These are phyloP conservation scores for Mixornis gularis DNA, from an alignment of 2,113 vertebrate species.

Conservation along the genomic window DNA sequence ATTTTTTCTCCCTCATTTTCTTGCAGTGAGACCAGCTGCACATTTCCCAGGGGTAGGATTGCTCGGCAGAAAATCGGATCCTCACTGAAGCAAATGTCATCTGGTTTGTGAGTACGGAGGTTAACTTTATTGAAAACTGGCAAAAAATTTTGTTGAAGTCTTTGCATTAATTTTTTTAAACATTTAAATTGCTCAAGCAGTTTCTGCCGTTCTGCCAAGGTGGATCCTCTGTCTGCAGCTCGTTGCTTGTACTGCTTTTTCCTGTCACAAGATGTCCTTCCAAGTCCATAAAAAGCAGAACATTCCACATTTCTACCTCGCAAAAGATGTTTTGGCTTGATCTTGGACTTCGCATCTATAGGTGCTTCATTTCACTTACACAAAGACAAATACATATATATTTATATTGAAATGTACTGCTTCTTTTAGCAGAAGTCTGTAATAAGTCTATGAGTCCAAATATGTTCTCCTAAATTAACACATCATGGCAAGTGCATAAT, in stretches of 20 bases:
- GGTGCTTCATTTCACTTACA: not conserved
- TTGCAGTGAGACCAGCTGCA: not conserved
- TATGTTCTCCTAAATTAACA: not conserved
- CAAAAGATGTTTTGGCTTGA: not conserved
- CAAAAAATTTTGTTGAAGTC: not conserved
- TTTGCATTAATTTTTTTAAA: not conserved
- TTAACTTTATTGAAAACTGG: not conserved
- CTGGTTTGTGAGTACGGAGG: not conserved
- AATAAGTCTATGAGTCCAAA: not conserved
- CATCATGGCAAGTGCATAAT: not conserved
- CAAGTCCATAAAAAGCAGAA: not conserved
- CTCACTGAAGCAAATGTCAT: not conserved
- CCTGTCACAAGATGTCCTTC: slow-evolving; percentile 1
- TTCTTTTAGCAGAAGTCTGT: not conserved
- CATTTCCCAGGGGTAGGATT: not conserved
- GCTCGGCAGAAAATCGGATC: not conserved
- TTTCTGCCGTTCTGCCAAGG: not conserved
- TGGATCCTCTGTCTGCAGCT: accelerated
- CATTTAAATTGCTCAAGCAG: not conserved
- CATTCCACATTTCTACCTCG: not conserved
- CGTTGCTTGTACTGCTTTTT: not conserved
- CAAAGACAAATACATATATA: not conserved
- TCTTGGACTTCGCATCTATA: not conserved
- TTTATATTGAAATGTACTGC: not conserved
- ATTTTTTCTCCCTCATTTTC: accelerated